Evolutionary conservation across 2,797 vertebrate genomes (phyloP).

Genomic region (Champsocephalus esox): DNA sequence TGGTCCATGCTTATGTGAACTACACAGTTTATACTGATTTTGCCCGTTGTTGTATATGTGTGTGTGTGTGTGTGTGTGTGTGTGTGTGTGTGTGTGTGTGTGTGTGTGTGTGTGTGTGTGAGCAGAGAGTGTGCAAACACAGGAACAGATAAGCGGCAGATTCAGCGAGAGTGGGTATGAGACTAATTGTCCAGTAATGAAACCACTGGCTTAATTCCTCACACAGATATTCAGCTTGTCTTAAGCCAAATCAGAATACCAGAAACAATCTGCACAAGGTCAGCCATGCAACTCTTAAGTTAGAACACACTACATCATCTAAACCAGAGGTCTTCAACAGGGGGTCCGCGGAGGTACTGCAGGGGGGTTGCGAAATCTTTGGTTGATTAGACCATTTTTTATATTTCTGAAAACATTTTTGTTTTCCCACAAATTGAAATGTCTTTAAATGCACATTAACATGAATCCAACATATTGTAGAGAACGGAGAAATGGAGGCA

Average conservation of each 20-base stretch:
- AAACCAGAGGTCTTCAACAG: too few relatives aligned
- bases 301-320: not conserved
- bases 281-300: constrained; percentile 27
- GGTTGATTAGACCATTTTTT: too few relatives aligned
- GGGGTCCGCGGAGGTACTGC: too few relatives aligned
- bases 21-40: constrained; percentile 59
- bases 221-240: constrained; percentile 60
- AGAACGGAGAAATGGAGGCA: too few relatives aligned
- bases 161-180: constrained; percentile 59
- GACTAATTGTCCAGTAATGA: constrained; percentile 74
- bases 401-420: too few relatives aligned
- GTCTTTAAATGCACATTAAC: too few relatives aligned
- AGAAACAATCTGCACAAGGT: constrained; percentile 68
- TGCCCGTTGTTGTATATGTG: constrained; percentile 16
- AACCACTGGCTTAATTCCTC: constrained; percentile 72
- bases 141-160: constrained; percentile 67
- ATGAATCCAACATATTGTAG: too few relatives aligned
- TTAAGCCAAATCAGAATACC: constrained; percentile 45
- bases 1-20: constrained; percentile 61
- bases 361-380: too few relatives aligned
- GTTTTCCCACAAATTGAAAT: too few relatives aligned
- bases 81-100: constrained; percentile 6
- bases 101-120: constrained; percentile 10
- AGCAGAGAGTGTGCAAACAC: constrained; percentile 73
- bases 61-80: constrained; percentile 12